These are phyloP conservation scores for Pantherophis guttatus DNA, from an alignment of 2,113 vertebrate species.

Conservation along the genomic window DNA sequence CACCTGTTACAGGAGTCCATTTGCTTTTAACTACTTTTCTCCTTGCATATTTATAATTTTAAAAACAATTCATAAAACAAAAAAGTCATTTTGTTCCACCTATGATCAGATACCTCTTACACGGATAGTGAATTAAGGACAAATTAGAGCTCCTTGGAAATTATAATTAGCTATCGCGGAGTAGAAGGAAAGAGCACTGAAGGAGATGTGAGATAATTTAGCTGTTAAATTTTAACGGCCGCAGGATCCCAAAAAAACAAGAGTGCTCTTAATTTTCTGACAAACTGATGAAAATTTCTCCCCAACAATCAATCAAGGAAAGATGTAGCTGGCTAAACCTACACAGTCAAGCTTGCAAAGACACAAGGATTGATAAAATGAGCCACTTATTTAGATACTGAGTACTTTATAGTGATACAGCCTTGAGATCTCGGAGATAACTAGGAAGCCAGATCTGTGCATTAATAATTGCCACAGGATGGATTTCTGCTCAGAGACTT, in stretches of 20 bases:
- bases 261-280: not conserved
- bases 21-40: not conserved
- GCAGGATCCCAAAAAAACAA: not conserved
- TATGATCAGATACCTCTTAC: not conserved
- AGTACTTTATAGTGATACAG: not conserved
- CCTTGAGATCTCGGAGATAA: constrained; percentile 14
- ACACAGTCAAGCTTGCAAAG: not conserved
- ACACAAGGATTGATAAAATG: not conserved
- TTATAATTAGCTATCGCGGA: not conserved
- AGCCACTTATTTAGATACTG: not conserved
- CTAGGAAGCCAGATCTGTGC: not conserved
- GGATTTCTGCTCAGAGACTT: not conserved
- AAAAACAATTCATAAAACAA: not conserved
- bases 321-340: not conserved
- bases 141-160: not conserved
- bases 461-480: constrained; percentile 1
- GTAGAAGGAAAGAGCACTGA: not conserved
- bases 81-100: not conserved
- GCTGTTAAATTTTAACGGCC: not conserved
- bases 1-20: not conserved
- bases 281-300: not conserved
- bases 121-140: not conserved
- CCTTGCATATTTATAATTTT: not conserved
- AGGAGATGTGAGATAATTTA: not conserved
- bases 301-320: not conserved